Evolutionary conservation across 2,797 vertebrate genomes (phyloP), one percentile per base, ranked within the genome.

Genomic region (Urocyon cinereoargenteus): DNA sequence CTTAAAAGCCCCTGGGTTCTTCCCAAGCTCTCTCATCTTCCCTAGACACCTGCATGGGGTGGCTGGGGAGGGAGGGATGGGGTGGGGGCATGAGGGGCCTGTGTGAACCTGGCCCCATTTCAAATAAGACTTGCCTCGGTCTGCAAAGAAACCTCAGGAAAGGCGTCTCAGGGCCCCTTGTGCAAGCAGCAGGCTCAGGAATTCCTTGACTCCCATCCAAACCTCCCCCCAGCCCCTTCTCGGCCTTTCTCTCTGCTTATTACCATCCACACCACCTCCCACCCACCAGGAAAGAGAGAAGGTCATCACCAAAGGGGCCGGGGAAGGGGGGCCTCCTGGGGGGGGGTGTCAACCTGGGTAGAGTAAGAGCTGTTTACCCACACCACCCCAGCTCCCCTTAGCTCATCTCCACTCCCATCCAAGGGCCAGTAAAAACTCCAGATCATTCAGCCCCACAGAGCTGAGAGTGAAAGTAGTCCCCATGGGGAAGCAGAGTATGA

Each of bases 201-300:
- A 99, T 99, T 98, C 98, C 98, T 99, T 99, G 99, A 98, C 94
- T 97, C 78, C 0, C 53, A 96, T 98, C 98, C 98, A 99, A 98
- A 93, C 97, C n/a, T 55, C 13, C 92, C 94, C 97, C 97, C 93
- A 97, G 53, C 94, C 95, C 92, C 91, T 97, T 94, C 97, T 97
- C 51, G 31, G 97, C 90, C 96, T 97, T 97, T 97, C 97, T 95
- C 97, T 94, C 96, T 91, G 95, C 96, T 98, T 70, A 59, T 97
- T 97, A 98, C 97, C 97, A 97, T 97, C 97, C 90, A 95, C 88
- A 93, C 92, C 92, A 95, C 85, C 97, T 95, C 97, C 97, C 96
- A 94, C 96, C 98, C 97, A 97, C 88, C 2, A 40, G 94, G 94
- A 90, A 93, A 86, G 93, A 95, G 85, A 93, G 94, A 96, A 98